Evolutionary conservation across 2,888 invertebrate genomes (phyloP), one percentile per base, ranked within the genome.

Genomic region (Sesamia inferens): DNA sequence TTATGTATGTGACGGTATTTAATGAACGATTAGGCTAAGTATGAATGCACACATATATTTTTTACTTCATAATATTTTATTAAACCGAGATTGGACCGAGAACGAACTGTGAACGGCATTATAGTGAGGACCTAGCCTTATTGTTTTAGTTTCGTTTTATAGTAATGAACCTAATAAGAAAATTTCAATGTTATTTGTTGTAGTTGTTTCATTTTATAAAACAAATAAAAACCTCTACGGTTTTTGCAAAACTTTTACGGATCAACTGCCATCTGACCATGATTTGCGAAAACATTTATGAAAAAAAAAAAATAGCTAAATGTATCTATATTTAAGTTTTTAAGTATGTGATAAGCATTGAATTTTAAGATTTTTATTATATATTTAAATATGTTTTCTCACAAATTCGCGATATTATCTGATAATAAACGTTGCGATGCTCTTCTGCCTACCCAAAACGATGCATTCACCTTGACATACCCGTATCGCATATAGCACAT

Each of bases 401-500:
- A 42, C 42, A 24, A n/a, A 48, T 61, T 31, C 14, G 13, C 10
- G 10, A 55, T 70, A 42, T 31, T 0, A 51, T 22, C 16, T 44
- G 19, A 7, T 39, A 31, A 22, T 76, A 61, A 81, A 57, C 59
- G 31, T 62, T 64, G 66, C 67, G 63, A 65, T 67, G 51, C 47
- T 69, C 58, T 55, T 80, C 74, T 68, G 83, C 68, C 13, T 71
- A 59, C 39, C 58, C 0, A 64, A 73, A 70, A 58, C 72, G 74
- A 71, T 81, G 77, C 71, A 81, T 14, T 71, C 24, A 22, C 83
- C 87, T 84, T 87, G 86, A 84, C 84, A 85, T 76, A 77, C 59
- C 74, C 79, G 70, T 55, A 76, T 81, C 81, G 72, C 78, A 75
- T 81, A 81, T 68, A 81, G 81, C 85, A 82, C 84, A 79, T 84